Base-by-base conservation (phyloP, 2,888 invertebrate species). In the Tanytarsus gracilentus region DNA sequence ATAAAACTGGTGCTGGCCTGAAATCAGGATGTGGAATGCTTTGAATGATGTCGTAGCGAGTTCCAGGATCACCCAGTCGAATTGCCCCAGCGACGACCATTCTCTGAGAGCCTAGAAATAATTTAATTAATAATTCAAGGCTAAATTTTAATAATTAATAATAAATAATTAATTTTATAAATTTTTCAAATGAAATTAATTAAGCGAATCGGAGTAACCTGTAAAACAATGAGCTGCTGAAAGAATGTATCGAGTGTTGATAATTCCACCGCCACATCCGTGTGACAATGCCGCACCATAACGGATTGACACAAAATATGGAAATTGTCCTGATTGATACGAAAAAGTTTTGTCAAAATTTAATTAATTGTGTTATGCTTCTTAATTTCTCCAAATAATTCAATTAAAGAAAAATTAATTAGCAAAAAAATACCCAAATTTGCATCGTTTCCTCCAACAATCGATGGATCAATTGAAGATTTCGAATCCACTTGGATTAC, bases 281-380 rank as follows among this genome's bases (percentile, higher is more conserved):
- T 44, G 44, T 3, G 11, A 23, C 11, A 44, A 21, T 23, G 4
- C 21, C 3, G 1, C 44, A 18, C 44, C 44, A 44, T 44, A 44
- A 44, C 44, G 44, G 9, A 44, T 44, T 23, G 44, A 44, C 44
- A 44, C 23, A 9, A 44, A 44, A 44, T 44, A 44, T 18, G 44
- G 44, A 44, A 44, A 44, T 18, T 44, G 44, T 3, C 44, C 44
- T 23, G n/a, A 23, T 36, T 14, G 14, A 36, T 14, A 36, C 16
- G 36, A n/a, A 36, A 36, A 9, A 36, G n/a, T 36, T 14, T 14
- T 36, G 6, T 36, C 16, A 14, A 3, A 36, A 11, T 36, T 14
- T 1, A n/a, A 4, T 33, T 33, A 14, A n/a, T 33, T 3, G 2
- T 36, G 2, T n/a, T 14, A 6, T n/a, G 16, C 4, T 6, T 36